Base-by-base conservation (phyloP, 2,797 vertebrate species). In the Lepilemur ruficaudatus region DNA sequence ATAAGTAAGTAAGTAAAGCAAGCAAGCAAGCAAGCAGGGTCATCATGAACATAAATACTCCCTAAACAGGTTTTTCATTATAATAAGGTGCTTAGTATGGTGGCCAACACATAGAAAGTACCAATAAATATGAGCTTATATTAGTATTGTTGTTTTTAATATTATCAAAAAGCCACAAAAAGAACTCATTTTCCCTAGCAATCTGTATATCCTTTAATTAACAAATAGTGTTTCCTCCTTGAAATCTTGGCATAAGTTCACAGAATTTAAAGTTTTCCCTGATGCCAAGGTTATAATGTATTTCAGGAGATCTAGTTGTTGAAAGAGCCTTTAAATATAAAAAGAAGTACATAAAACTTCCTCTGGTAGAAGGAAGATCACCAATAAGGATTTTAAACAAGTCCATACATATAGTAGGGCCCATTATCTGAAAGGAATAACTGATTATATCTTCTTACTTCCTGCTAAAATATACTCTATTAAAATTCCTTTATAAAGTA, bases 251-350 rank as follows among this genome's bases (percentile, higher is more conserved):
- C 46, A 43, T 67, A 41, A 65, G 48, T 65, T 92, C 79, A 89
- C 30, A 79, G 70, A 92, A 89, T 84, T 92, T 59, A 94, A 91
- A 72, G 18, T 43, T 63, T 89, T 86, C 52, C 52, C 46, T 38
- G 41, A 4, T 92, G 65, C 55, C 46, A 72, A 73, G 12, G 43
- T 32, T 52, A 96, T 57, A 79, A 67, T 41, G 48, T 57, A 79
- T 73, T 89, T 88, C 55, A 50, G 67, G n/a, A 92, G 55, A 79
- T 35, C 72, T 80, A 88, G 82, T 30, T 79, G 67, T 20, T 90
- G 38, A 90, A 95, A 69, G 48, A 61, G 43, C 35, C 69, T 73
- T 93, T 94, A 79, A 92, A 57, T 35, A 89, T 55, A 89, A 88
- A 28, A 92, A 20, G 15, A 88, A 73, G 22, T n/a, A 79, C 20